A percentile compares a stretch with the other conserved stretches of the same genome.
Evolutionary conservation across 2,797 vertebrate genomes (phyloP).

Genomic region (Phrynocephalus vlangalii): DNA sequence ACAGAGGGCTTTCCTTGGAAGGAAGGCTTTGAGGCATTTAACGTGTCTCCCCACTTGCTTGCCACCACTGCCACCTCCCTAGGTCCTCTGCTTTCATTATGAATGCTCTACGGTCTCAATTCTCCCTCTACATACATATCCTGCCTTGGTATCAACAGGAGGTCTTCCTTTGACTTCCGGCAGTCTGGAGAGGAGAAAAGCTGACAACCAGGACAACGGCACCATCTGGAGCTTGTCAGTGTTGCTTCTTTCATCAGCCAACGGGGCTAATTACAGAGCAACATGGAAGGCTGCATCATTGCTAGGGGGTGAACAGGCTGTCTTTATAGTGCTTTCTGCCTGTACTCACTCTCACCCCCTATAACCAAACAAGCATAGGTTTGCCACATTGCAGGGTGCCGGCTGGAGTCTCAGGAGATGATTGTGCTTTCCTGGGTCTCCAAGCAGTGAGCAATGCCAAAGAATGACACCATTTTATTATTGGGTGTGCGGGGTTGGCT

Average conservation of each 20-base stretch:
- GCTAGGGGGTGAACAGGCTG: not conserved
- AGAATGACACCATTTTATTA: too few relatives aligned
- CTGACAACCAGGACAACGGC: conserved; percentile 4
- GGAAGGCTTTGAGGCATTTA: conserved; percentile 33
- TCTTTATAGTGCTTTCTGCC: not conserved
- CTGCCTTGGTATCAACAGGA: not conserved
- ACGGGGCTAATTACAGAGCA: conserved; percentile 28
- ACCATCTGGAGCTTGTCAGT: not conserved
- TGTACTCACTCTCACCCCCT: too few relatives aligned
- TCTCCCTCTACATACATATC: not conserved
- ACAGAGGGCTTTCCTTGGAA: conserved; percentile 12
- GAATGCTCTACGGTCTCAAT: not conserved
- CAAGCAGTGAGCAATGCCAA: too few relatives aligned
- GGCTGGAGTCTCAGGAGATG: too few relatives aligned
- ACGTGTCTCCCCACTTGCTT: conserved; percentile 1
- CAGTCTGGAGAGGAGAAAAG: not conserved
- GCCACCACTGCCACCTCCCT: conserved; percentile 31
- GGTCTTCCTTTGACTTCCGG: not conserved
- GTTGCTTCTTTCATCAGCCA: conserved; percentile 29
- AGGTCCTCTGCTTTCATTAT: conserved; percentile 4
- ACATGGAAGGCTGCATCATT: fast-evolving
- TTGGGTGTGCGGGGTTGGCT: too few relatives aligned
- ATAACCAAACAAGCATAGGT: too few relatives aligned
- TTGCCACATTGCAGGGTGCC: too few relatives aligned
- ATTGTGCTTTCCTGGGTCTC: too few relatives aligned